Conservation (phyloP, 2,113 vertebrate genomes). For the Ovis canadensis region DNA sequence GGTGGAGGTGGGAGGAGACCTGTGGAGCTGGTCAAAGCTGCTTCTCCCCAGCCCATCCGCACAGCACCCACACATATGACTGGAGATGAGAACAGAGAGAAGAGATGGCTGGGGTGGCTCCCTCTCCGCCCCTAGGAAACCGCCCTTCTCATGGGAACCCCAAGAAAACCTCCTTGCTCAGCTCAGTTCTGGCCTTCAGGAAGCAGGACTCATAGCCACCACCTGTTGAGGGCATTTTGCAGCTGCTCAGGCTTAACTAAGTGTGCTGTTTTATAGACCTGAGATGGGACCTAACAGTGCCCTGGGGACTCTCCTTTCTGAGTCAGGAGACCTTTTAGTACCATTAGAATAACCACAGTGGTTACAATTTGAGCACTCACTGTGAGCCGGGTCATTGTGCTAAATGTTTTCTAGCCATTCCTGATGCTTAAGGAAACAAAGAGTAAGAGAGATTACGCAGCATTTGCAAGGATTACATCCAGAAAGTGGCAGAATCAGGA, state of each 20-base stretch:
- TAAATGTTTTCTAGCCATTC: background rate
- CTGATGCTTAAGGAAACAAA: background rate
- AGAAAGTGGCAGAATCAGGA: background rate
- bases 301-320: background rate
- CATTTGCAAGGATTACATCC: background rate
- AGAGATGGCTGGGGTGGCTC: background rate
- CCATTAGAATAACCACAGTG: background rate
- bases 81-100: background rate
- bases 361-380: background rate
- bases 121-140: background rate
- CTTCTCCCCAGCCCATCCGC: background rate
- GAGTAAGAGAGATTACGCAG: background rate
- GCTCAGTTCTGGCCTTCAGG: background rate
- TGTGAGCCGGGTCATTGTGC: background rate
- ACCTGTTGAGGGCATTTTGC: background rate
- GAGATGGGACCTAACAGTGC: background rate
- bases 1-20: accelerated
- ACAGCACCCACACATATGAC: background rate
- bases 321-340: background rate
- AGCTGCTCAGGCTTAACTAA: background rate
- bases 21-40: background rate
- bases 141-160: background rate
- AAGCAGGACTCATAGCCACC: background rate
- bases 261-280: background rate
- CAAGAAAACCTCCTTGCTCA: background rate